Base-by-base conservation (phyloP, 2,888 invertebrate genomes). In the Noctuana brunneofusca region DNA sequence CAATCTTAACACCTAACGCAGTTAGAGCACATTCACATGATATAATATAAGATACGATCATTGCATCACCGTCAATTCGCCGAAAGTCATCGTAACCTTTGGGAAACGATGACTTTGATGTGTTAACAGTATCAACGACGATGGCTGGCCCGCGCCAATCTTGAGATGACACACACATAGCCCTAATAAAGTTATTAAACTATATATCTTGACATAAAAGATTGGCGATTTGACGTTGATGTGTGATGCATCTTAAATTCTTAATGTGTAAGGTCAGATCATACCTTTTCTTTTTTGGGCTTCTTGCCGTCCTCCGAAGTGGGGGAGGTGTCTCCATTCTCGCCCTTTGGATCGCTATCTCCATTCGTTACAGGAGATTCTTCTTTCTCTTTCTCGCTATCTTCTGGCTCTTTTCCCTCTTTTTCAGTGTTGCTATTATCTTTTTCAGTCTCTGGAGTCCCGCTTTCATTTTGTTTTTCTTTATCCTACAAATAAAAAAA, bases 241-340 rank as follows among this genome's bases (percentile, higher is more conserved):
- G n/a, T n/a, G n/a, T n/a, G n/a, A n/a, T n/a, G n/a, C n/a, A n/a
- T n/a, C n/a, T n/a, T n/a, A n/a, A n/a, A n/a, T n/a, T n/a, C n/a
- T 24, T 24, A 24, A 24, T 24, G 24, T 24, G 24, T 24, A 24
- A 8, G 2, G n/a, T 6, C 38, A 43, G 0, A 48, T 48, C 20
- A 22, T 49, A 92, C 93, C 90, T 93, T 94, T 72, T 94, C 94
- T 80, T 95, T 94, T 80, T 95, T 95, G 69, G 94, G 92, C 80
- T 94, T 94, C 81, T 94, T 93, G 75, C 86, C 86, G 48, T 92
- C 92, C 64, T 92, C 92, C 27, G 87, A 79, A 1, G 83, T 75
- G 16, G 84, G 79, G 3, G 84, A 72, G 14, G 84, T 74, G 35
- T 91, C 87, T 55, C 88, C 82, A 66, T 88, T 87, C 71, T 86